phyloP scores from a whole-genome alignment of 2,888 invertebrate species.

The Caenorhabditis sp. region DNA sequence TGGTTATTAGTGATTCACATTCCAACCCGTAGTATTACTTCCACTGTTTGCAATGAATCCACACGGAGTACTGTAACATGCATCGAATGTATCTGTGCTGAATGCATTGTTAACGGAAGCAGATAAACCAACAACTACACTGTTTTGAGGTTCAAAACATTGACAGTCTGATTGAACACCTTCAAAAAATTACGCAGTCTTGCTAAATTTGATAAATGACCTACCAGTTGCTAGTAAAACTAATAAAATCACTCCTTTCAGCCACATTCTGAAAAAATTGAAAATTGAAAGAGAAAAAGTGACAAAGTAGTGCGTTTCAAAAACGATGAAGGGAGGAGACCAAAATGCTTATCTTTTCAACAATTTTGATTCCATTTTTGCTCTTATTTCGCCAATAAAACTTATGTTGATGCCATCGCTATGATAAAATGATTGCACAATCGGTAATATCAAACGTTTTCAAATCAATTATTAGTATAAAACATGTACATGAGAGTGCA shows the following conservation, averaged over 20 bases:
- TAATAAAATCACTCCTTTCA: slow-evolving; percentile 8
- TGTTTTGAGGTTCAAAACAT: slow-evolving; percentile 13
- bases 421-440: slow-evolving; percentile 24
- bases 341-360: slow-evolving; percentile 17
- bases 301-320: slow-evolving; percentile 4
- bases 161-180: slow-evolving; percentile 9
- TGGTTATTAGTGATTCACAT: slow-evolving; percentile 11
- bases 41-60: slow-evolving; percentile 29
- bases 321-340: slow-evolving; percentile 15
- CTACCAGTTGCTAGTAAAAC: slow-evolving; percentile 10
- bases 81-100: neutral
- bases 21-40: slow-evolving; percentile 15
- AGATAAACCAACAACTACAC: neutral
- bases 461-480: neutral
- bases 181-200: slow-evolving; percentile 3
- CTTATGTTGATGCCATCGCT: slow-evolving; percentile 26
- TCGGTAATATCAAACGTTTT: neutral
- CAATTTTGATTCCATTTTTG: slow-evolving; percentile 13
- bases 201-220: neutral
- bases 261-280: slow-evolving; percentile 21
- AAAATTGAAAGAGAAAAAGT: neutral
- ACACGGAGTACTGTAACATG: slow-evolving; percentile 12
- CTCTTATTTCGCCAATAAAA: slow-evolving; percentile 19
- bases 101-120: slow-evolving; percentile 12
- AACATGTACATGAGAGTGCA: neutral